Evolutionary conservation across 53 echinoderm and acorn worm species (phyloP), one percentile per base, ranked within the genome.

Genomic region (Actinopyga echinites): DNA sequence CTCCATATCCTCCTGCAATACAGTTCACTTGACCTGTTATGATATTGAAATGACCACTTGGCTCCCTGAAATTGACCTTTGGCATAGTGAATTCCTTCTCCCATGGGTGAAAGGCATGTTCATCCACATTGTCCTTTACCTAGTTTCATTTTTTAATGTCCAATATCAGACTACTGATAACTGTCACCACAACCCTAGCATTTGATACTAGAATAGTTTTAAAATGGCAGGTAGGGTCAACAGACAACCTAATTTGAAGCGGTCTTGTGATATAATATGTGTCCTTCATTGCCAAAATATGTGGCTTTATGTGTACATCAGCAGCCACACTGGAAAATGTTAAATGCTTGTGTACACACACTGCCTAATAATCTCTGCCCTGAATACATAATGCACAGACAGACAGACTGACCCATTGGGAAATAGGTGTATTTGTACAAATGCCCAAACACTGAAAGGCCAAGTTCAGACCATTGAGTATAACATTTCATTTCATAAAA

Each of bases 401-500:
- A 75, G 77, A 77, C 77, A 77, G 77, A 77, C 77, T 77, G 77
- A 77, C 77, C 77, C 77, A 77, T 77, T 77, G 77, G 77, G 77
- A 77, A 77, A 77, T 77, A 55, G 77, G 77, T 77, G 54, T 77
- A 56, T 77, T 77, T 77, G 77, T 77, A 77, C 49, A 55, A 77
- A 77, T 77, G 77, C 77, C 77, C 77, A 53, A 77, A 56, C 77
- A 77, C 54, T 77, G 77, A 25, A 77, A 43, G 77, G 77, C 77
- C 77, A 77, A 77, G 77, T 77, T 77, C 77, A 77, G 77, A 77
- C 77, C 71, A 71, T 71, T 26, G 23, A 71, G 71, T 71, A 44
- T 71, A 11, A 23, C 71, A 71, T 71, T 71, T 71, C 71, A 71
- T 37, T 71, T 44, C 22, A 44, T 71, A 71, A 71, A 40, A 71